phyloP scores from a whole-genome alignment of 2,797 vertebrate species.

The Pangasius krempfi region DNA sequence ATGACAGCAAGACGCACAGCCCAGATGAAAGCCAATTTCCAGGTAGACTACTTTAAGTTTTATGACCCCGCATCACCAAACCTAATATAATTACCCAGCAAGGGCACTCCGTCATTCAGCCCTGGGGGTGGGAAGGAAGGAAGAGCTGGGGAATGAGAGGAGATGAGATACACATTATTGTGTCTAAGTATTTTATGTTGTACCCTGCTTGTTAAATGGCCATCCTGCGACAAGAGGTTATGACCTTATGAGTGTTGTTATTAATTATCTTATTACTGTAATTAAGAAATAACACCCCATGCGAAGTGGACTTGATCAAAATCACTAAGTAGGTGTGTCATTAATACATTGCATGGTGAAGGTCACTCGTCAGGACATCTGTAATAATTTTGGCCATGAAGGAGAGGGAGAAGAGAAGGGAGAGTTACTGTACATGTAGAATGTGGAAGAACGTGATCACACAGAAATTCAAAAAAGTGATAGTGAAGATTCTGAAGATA shows the following conservation, averaged over 20 bases:
- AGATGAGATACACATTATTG: conserved; percentile 58
- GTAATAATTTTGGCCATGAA: conserved; percentile 37
- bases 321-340: conserved; percentile 65
- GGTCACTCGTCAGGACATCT: conserved; percentile 67
- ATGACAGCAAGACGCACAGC: conserved; percentile 72
- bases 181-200: conserved; percentile 55
- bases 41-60: conserved; percentile 82
- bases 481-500: neutral
- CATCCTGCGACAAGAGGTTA: conserved; percentile 58
- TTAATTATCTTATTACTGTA: conserved; percentile 78
- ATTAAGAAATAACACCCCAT: conserved; percentile 71
- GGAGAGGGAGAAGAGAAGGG: conserved; percentile 7
- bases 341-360: conserved; percentile 73
- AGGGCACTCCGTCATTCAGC: conserved; percentile 81
- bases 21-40: conserved; percentile 76
- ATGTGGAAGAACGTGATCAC: neutral
- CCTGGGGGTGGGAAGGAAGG: conserved; percentile 57
- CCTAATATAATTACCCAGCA: conserved; percentile 83
- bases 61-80: conserved; percentile 77
- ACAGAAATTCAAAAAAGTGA: neutral
- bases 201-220: conserved; percentile 61
- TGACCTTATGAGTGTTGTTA: conserved; percentile 74
- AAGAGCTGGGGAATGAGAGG: conserved; percentile 42
- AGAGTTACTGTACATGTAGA: neutral
- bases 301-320: conserved; percentile 66